Evolutionary conservation across 2,797 vertebrate species (phyloP), one percentile per base, ranked within the genome.

Genomic region (Dermochelys coriacea): DNA sequence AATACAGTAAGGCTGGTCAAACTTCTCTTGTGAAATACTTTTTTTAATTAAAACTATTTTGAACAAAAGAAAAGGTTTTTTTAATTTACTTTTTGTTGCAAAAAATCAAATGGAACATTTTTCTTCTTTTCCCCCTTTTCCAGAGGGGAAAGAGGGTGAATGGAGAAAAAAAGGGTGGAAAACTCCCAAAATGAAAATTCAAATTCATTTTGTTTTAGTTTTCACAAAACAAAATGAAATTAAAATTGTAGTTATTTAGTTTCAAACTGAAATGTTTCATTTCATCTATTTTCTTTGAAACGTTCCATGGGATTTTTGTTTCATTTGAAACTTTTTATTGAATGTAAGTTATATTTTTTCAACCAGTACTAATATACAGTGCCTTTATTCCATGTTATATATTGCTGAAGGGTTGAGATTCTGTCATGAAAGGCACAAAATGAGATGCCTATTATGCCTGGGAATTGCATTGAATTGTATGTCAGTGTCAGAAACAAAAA

Each of bases 71-170:
- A 23, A 54, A 61, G 31, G 4, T 37, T 19, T 37, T 2, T 68
- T 10, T 21, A n/a, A 34, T 19, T 68, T 4, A n/a, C 8, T n/a
- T 68, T 64, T 21, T 68, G 3, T n/a, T n/a, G 8, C 18, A n/a
- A 19, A 68, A 37, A 68, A 68, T 9, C 14, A n/a, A 68, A 37
- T 16, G 61, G 18, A 19, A 21, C 34, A 19, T 31, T 59, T 29
- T 11, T 21, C 5, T 45, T 6, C 21, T 37, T 37, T 68, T 10
- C 11, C 25, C 9, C 19, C 4, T 74, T 45, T 74, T 41, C 21
- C 21, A 80, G 4, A 41, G 87, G 68, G 74, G 0, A 12, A 82
- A 31, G 0, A 4, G 9, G 2, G 15, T 14, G 0, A 0, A 78
- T 78, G 34, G 25, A 80, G 1, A 1, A 8, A 41, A 37, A 41